Evolutionary conservation across 2,113 vertebrate genomes (phyloP).

Genomic region (Neofelis nebulosa): DNA sequence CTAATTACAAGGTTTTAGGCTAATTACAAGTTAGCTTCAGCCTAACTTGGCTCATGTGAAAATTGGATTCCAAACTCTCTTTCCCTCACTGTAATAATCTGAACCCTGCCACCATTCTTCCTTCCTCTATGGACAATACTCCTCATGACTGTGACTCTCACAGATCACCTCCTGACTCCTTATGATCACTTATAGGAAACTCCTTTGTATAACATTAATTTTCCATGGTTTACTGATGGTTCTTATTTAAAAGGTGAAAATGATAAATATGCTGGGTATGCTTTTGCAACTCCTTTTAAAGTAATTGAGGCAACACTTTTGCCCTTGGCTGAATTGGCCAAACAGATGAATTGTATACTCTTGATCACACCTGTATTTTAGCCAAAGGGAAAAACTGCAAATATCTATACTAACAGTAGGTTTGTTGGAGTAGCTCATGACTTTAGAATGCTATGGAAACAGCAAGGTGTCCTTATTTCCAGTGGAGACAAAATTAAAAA

Average conservation of each 20-base stretch:
- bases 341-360: background rate
- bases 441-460: background rate
- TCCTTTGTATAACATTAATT: background rate
- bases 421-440: background rate
- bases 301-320: background rate
- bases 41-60: background rate
- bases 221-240: background rate
- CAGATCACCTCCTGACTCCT: background rate
- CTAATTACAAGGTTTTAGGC: background rate
- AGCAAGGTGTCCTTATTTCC: background rate
- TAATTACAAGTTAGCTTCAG: background rate
- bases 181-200: background rate
- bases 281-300: background rate
- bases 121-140: background rate
- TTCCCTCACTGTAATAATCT: background rate
- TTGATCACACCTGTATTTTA: background rate
- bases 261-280: background rate
- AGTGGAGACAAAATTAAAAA: background rate
- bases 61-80: background rate
- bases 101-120: background rate
- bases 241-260: background rate
- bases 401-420: background rate
- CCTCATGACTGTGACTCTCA: background rate
- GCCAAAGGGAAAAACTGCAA: background rate
- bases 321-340: background rate